Evolutionary conservation across 2,797 vertebrate genomes (phyloP).

Genomic region (Percopsis omiscomaycus): DNA sequence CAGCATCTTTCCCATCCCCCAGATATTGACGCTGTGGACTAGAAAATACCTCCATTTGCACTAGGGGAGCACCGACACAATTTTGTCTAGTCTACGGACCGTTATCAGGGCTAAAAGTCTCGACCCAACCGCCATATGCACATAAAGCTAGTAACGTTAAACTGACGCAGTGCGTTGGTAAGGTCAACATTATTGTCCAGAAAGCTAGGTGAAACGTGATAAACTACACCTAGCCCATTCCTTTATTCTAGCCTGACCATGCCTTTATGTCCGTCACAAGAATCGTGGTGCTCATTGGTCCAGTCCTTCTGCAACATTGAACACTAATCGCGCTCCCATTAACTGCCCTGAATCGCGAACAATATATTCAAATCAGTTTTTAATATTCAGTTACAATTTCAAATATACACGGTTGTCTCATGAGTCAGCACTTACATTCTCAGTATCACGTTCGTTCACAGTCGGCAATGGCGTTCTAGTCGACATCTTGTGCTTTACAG

Average conservation of each 20-base stretch:
- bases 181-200: slow-evolving; percentile 31
- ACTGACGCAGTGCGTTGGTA: slow-evolving; percentile 72
- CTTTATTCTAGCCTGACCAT: slow-evolving; percentile 26
- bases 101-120: slow-evolving; percentile 18
- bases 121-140: slow-evolving; percentile 19
- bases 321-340: slow-evolving; percentile 36
- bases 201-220: slow-evolving; percentile 27
- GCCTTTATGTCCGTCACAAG: slow-evolving; percentile 35
- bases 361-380: slow-evolving; percentile 13
- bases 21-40: slow-evolving; percentile 58
- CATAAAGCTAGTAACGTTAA: slow-evolving; percentile 16
- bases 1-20: slow-evolving; percentile 59
- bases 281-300: slow-evolving; percentile 41
- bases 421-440: slow-evolving; percentile 85
- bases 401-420: slow-evolving; percentile 12
- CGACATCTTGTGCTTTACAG: slow-evolving; percentile 82
- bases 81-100: slow-evolving; percentile 20
- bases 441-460: slow-evolving; percentile 92
- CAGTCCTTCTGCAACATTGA: slow-evolving; percentile 45
- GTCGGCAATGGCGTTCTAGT: slow-evolving; percentile 95
- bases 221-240: slow-evolving; percentile 28
- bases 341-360: slow-evolving; percentile 43
- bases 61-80: slow-evolving; percentile 25
- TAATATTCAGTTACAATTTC: slow-evolving; percentile 12
- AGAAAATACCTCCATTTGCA: slow-evolving; percentile 49